Conservation (phyloP, 2,888 invertebrate species). For the Neelides folsomi region DNA sequence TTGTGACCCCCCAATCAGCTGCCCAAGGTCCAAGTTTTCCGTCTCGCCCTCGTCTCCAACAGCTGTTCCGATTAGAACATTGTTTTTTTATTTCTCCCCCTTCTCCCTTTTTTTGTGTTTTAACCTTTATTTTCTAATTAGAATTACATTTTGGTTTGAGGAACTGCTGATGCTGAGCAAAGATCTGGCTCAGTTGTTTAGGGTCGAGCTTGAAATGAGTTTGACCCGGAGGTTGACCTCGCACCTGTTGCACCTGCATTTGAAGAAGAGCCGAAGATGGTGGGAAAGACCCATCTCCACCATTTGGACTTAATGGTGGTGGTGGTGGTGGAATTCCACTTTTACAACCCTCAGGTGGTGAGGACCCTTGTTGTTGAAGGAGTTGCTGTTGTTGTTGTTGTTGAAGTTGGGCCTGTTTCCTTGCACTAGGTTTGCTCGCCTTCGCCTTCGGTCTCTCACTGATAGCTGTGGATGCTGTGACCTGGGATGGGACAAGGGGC, state of each 20-base stretch:
- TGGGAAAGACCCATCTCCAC: background rate
- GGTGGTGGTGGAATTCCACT: constrained; percentile 9
- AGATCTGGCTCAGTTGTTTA: constrained; percentile 24
- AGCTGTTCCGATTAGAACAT: constrained; percentile 27
- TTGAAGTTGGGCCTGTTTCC: constrained; percentile 38
- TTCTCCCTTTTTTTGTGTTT: constrained; percentile 37
- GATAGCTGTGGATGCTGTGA: constrained; percentile 49
- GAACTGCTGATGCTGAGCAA: constrained; percentile 30
- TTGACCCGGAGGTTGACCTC: constrained; percentile 6
- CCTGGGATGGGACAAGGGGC: constrained; percentile 32
- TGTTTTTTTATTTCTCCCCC: constrained; percentile 21
- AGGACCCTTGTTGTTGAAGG: constrained; percentile 39
- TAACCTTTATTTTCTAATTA: constrained; percentile 17
- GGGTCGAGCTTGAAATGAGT: constrained; percentile 17
- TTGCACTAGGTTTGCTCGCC: constrained; percentile 33
- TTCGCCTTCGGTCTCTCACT: constrained; percentile 74
- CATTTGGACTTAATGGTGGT: constrained; percentile 8
- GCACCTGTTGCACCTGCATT: constrained; percentile 32
- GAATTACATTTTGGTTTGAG: constrained; percentile 9
- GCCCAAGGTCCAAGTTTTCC: constrained; percentile 33
- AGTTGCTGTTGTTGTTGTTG: constrained; percentile 39
- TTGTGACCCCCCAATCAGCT: constrained; percentile 35
- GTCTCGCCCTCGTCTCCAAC: constrained; percentile 37
- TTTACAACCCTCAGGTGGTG: constrained; percentile 2
- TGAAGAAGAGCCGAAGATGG: constrained; percentile 23